Evolutionary conservation across 2,888 invertebrate species (phyloP).

Genomic region (Formica aserva): DNA sequence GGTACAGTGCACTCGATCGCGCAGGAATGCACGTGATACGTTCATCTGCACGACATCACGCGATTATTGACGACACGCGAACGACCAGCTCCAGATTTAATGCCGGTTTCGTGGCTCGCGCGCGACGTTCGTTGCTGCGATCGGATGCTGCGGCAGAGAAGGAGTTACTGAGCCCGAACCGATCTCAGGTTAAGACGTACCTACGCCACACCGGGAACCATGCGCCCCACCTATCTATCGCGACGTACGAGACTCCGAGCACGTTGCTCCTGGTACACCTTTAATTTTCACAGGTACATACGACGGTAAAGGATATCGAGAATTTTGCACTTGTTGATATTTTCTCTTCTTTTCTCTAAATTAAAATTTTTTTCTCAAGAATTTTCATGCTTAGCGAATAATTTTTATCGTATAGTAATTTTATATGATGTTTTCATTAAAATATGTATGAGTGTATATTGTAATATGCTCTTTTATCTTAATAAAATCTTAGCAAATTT

Average conservation of each 20-base stretch:
- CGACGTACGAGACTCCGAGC: conserved; percentile 67
- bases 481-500: not conserved
- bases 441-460: not conserved
- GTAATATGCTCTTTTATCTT: not conserved
- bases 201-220: conserved; percentile 68
- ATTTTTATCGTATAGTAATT: not conserved
- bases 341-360: conserved; percentile 6
- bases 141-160: conserved; percentile 82
- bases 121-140: conserved; percentile 59
- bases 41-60: conserved; percentile 16
- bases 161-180: conserved; percentile 81
- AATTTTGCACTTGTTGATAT: conserved; percentile 9
- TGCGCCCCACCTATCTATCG: conserved; percentile 72
- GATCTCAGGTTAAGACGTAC: conserved; percentile 80
- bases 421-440: not conserved
- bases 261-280: conserved; percentile 69
- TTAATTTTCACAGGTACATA: conserved; percentile 62
- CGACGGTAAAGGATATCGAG: not conserved
- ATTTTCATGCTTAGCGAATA: not conserved
- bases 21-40: not conserved
- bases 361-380: not conserved
- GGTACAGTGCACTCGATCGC: not conserved
- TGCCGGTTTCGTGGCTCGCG: conserved; percentile 31
- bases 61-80: conserved; percentile 5
- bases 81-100: not conserved